phyloP scores from a whole-genome alignment of 2,888 invertebrate species.

The Coenonympha arcania region DNA sequence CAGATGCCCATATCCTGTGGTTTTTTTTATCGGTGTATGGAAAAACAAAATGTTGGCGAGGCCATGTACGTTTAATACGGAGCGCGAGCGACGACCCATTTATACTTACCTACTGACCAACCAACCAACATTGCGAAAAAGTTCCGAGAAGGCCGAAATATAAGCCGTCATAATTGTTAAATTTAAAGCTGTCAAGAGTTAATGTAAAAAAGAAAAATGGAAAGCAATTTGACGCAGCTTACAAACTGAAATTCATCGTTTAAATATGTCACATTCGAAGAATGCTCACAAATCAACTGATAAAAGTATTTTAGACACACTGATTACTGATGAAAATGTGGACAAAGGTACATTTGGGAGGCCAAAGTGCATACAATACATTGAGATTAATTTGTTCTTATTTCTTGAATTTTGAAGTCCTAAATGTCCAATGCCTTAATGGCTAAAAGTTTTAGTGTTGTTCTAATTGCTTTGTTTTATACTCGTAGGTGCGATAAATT shows the following conservation, averaged over 20 bases:
- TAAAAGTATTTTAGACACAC: conserved; percentile 51
- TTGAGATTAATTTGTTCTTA: not conserved
- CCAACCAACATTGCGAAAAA: too few relatives aligned
- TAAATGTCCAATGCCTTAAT: too few relatives aligned
- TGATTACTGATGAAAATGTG: conserved; percentile 41
- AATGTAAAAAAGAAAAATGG: conserved; percentile 55
- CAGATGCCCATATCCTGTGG: too few relatives aligned
- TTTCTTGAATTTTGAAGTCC: too few relatives aligned
- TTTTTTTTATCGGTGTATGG: too few relatives aligned
- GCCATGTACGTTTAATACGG: too few relatives aligned
- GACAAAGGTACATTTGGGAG: conserved; percentile 50
- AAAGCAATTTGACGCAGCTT: conserved; percentile 65
- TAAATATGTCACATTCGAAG: conserved; percentile 69
- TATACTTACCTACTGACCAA: too few relatives aligned
- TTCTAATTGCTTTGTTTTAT: not conserved
- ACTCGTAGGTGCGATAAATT: conserved; percentile 52
- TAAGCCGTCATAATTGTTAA: conserved; percentile 26
- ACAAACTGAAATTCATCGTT: conserved; percentile 70
- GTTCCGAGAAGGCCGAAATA: not conserved
- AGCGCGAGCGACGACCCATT: too few relatives aligned
- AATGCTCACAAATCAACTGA: conserved; percentile 60
- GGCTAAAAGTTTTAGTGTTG: not conserved
- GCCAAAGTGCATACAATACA: too few relatives aligned
- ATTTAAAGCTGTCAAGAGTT: conserved; percentile 58
- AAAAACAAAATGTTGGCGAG: too few relatives aligned